phyloP scores from a whole-genome alignment of 2,113 vertebrate species.

The Cebidichthys violaceus region DNA sequence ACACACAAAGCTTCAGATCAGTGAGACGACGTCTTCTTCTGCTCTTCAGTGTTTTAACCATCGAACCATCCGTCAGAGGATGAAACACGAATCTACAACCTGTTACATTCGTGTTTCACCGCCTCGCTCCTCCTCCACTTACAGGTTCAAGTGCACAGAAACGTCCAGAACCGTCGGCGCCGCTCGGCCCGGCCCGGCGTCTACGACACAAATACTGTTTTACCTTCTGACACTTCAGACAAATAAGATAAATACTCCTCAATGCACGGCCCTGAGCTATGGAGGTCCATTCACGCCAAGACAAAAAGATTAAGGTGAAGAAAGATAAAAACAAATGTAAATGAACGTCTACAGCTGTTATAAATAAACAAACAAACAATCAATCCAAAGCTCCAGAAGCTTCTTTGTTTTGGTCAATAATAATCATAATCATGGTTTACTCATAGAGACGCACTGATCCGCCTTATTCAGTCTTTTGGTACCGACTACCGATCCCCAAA shows the following conservation, averaged over 20 bases:
- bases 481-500: no score
- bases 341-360: no score
- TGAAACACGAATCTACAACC: background rate
- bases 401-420: background rate
- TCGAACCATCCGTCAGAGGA: background rate
- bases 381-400: no score
- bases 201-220: conserved; percentile 28
- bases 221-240: conserved; percentile 46
- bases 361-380: background rate
- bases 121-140: background rate
- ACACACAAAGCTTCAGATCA: conserved; percentile 22
- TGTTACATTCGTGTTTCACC: no score
- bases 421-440: background rate
- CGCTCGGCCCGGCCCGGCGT: conserved; percentile 42
- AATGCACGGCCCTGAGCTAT: fast-evolving
- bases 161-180: conserved; percentile 1
- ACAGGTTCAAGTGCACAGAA: background rate
- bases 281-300: background rate
- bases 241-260: background rate
- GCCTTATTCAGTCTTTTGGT: no score
- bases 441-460: background rate
- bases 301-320: background rate
- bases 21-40: conserved; percentile 33
- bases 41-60: conserved; percentile 56
- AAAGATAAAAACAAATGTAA: background rate